phyloP scores from a whole-genome alignment of 2,113 vertebrate genomes.

The Perca schrenkii region DNA sequence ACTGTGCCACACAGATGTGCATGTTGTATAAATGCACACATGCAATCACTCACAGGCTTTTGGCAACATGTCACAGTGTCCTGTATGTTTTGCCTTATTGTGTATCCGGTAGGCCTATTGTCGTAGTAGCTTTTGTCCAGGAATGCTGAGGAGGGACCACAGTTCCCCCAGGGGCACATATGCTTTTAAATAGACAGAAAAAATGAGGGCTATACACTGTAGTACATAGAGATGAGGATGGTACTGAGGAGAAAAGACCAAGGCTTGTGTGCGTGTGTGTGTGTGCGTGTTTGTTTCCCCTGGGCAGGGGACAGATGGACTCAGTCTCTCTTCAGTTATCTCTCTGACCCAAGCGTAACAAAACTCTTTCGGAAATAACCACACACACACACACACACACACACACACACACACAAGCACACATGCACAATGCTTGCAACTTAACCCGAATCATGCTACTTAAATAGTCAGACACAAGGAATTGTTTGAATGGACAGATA shows the following conservation, averaged over 20 bases:
- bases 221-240: constrained; percentile 48
- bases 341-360: constrained; percentile 67
- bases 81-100: constrained; percentile 30
- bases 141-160: constrained; percentile 50
- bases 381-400: constrained; percentile 1
- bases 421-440: not conserved
- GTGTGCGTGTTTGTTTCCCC: constrained; percentile 46
- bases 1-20: constrained; percentile 1
- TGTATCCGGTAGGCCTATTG: constrained; percentile 27
- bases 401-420: constrained; percentile 4
- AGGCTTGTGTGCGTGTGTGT: constrained; percentile 24
- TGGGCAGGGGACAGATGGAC: constrained; percentile 74
- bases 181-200: constrained; percentile 78
- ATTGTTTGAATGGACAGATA: not conserved
- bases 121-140: constrained; percentile 35
- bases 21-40: constrained; percentile 15
- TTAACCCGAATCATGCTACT: constrained; percentile 5
- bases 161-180: constrained; percentile 61
- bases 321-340: constrained; percentile 65
- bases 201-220: constrained; percentile 49
- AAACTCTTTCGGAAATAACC: constrained; percentile 56
- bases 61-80: constrained; percentile 6
- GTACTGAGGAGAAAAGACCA: constrained; percentile 54
- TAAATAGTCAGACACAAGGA: not conserved
- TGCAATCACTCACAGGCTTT: not conserved